Percentiles rank a stretch among this genome's conserved stretches.
These are phyloP conservation scores for Chromis chromis DNA, from an alignment of 2,797 vertebrate species.

Conservation along the genomic window DNA sequence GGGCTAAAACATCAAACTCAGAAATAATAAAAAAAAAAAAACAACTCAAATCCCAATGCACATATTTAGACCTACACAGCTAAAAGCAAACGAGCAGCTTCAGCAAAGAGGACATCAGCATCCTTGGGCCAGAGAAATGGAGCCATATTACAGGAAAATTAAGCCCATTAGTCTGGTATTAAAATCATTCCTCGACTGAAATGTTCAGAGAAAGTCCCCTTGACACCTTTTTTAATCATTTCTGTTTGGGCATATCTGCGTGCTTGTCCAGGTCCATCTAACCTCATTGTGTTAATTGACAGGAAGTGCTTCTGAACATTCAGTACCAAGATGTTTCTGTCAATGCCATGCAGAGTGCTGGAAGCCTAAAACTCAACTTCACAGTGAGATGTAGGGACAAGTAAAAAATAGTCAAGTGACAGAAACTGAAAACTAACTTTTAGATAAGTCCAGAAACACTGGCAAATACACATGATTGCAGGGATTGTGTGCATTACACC, in stretches of 20 bases:
- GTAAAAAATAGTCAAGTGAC: slow-evolving; percentile 34
- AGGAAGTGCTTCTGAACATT: slow-evolving; percentile 53
- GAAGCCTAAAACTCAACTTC: slow-evolving; percentile 55
- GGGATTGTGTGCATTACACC: slow-evolving; percentile 34
- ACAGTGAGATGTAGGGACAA: slow-evolving; percentile 24
- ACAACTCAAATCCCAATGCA: slow-evolving; percentile 74
- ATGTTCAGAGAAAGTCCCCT: slow-evolving; percentile 18
- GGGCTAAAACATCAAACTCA: slow-evolving; percentile 67
- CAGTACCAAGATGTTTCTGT: slow-evolving; percentile 36
- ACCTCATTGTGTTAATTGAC: slow-evolving; percentile 70
- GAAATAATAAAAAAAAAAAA: slow-evolving; percentile 76
- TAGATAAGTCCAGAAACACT: slow-evolving; percentile 30
- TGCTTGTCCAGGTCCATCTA: slow-evolving; percentile 49
- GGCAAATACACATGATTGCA: neutral
- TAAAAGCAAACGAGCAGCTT: slow-evolving; percentile 75
- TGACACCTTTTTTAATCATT: slow-evolving; percentile 19
- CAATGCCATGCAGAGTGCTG: slow-evolving; percentile 41
- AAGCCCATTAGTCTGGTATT: slow-evolving; percentile 58
- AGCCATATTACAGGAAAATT: slow-evolving; percentile 67
- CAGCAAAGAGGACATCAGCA: slow-evolving; percentile 70
- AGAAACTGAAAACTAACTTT: slow-evolving; percentile 53
- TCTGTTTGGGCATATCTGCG: slow-evolving; percentile 22
- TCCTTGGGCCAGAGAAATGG: slow-evolving; percentile 58
- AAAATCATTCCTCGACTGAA: slow-evolving; percentile 36
- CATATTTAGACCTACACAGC: slow-evolving; percentile 75